A percentile compares a stretch with the other conserved stretches of the same genome.
These are phyloP conservation scores for Drosophila fuyamai DNA, from an alignment of 1,140 invertebrate species.

Conservation along the genomic window DNA sequence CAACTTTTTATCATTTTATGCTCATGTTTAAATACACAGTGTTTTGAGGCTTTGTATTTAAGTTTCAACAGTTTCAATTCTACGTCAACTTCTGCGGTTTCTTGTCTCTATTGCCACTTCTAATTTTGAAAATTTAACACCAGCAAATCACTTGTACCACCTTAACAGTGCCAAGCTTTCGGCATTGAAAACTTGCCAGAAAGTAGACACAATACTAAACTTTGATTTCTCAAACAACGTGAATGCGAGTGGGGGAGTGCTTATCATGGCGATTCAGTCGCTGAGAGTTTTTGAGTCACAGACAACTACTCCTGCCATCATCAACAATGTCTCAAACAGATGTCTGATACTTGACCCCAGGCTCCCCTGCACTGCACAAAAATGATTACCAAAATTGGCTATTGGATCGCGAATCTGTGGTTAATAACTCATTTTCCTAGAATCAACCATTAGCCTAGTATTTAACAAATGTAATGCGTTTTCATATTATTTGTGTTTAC, in stretches of 20 bases:
- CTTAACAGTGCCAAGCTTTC: neutral
- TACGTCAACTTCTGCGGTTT: constrained; percentile 3
- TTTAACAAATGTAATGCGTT: no score
- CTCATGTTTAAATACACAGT: no score
- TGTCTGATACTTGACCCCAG: constrained; percentile 53
- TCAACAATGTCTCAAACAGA: constrained; percentile 69
- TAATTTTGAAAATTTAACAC: constrained; percentile 4
- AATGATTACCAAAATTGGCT: neutral
- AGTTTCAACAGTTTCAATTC: neutral
- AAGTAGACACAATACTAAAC: constrained; percentile 42
- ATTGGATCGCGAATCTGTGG: no score
- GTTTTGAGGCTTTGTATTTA: neutral
- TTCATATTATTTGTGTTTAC: no score
- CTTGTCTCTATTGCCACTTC: constrained; percentile 27
- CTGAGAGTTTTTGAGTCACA: constrained; percentile 47
- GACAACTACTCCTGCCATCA: constrained; percentile 37
- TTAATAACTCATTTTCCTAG: no score
- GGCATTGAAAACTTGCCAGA: constrained; percentile 12
- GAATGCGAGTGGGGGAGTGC: constrained; percentile 14
- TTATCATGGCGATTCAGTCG: constrained; percentile 65
- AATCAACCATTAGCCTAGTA: no score
- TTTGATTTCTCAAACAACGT: constrained; percentile 62
- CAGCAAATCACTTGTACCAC: constrained; percentile 13
- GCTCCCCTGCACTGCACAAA: constrained; percentile 2
- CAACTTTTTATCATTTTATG: no score